Evolutionary conservation across 2,113 vertebrate genomes (phyloP).

Genomic region (Cinclus mexicanus): DNA sequence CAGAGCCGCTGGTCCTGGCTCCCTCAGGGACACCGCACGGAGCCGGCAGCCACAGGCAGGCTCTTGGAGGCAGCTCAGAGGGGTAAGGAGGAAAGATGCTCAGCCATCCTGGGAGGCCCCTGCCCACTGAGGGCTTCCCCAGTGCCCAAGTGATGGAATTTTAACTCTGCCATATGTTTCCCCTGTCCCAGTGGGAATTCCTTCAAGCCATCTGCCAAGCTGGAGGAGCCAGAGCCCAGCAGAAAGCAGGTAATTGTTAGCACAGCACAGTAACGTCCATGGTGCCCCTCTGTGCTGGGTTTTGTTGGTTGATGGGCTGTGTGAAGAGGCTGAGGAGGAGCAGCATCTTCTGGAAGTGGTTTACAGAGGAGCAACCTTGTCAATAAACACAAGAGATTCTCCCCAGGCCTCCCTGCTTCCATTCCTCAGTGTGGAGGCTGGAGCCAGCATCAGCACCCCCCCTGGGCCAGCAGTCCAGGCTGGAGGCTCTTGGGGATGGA

Average conservation of each 20-base stretch:
- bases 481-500: background rate
- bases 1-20: background rate
- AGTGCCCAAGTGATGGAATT: background rate
- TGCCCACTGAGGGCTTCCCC: background rate
- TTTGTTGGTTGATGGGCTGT: background rate
- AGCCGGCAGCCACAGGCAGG: background rate
- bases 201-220: background rate
- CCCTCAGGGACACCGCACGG: rapidly evolving
- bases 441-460: background rate
- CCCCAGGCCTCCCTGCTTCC: background rate
- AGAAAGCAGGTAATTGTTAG: slow-evolving; percentile 22
- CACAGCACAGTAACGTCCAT: rapidly evolving
- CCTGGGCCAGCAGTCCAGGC: background rate
- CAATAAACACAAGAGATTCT: rapidly evolving
- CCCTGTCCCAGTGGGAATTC: background rate
- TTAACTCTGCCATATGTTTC: background rate
- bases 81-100: background rate
- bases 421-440: background rate
- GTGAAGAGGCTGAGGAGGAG: background rate
- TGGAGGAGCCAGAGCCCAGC: background rate
- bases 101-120: background rate
- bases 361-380: background rate
- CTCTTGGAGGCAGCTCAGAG: background rate
- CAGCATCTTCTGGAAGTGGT: background rate
- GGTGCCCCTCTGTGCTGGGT: background rate